Percentiles rank a stretch among this genome's conserved stretches.
These are phyloP conservation scores for Girardia tigrina DNA, from an alignment of 2,888 invertebrate species.

Conservation along the genomic window DNA sequence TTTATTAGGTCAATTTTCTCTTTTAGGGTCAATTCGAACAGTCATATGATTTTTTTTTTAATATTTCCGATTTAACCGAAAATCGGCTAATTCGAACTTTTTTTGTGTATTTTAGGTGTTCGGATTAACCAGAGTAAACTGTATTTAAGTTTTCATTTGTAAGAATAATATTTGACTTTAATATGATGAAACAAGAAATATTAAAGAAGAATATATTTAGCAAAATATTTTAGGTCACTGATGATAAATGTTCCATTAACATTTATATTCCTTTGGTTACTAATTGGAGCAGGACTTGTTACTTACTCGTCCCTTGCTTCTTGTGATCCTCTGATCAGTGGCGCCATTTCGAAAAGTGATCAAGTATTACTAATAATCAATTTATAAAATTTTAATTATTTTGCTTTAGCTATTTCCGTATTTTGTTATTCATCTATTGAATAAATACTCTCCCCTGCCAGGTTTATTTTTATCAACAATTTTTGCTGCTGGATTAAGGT, in stretches of 20 bases:
- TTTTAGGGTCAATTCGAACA: too few species aligned
- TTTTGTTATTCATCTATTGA: slow-evolving; percentile 42
- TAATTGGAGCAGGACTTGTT: slow-evolving; percentile 41
- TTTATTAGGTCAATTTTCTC: too few species aligned
- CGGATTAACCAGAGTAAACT: too few species aligned
- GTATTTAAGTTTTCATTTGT: too few species aligned
- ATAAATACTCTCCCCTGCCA: slow-evolving; percentile 41
- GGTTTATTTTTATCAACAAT: slow-evolving; percentile 43
- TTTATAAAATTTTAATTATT: not conserved
- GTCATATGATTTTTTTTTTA: too few species aligned
- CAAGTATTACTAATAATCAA: slow-evolving; percentile 27
- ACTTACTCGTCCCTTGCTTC: slow-evolving; percentile 42
- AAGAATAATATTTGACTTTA: too few species aligned
- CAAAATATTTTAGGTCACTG: slow-evolving; percentile 41
- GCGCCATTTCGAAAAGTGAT: slow-evolving; percentile 38
- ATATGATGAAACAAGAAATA: too few species aligned
- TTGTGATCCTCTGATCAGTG: slow-evolving; percentile 41
- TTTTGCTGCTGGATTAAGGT: slow-evolving; percentile 43
- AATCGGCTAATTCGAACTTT: too few species aligned
- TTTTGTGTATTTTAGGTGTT: too few species aligned
- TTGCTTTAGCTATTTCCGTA: slow-evolving; percentile 41
- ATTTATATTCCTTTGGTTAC: slow-evolving; percentile 40
- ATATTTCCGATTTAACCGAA: too few species aligned
- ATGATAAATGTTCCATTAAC: slow-evolving; percentile 40
- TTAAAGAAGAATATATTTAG: too few species aligned